phyloP scores from a whole-genome alignment of 1,140 invertebrate genomes.

The Dinothrombium tinctorium region DNA sequence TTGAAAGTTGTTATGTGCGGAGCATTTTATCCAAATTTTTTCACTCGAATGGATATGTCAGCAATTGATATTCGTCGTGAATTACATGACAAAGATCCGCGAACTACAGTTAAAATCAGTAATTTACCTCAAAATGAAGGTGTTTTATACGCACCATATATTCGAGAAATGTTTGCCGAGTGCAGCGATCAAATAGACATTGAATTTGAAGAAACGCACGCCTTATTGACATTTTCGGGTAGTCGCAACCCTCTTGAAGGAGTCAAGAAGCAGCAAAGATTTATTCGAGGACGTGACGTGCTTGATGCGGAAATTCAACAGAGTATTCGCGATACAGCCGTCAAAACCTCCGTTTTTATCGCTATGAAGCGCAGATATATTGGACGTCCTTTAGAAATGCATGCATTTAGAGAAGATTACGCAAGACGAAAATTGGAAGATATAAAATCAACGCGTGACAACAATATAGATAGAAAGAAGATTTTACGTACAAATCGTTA shows the following conservation, averaged over 20 bases:
- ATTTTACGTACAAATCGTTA: background rate
- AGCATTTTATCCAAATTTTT: conserved; percentile 74
- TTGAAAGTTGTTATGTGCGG: conserved; percentile 41
- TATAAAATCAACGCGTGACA: background rate
- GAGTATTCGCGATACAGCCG: background rate
- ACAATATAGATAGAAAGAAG: background rate
- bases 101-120: conserved; percentile 36
- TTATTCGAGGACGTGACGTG: background rate
- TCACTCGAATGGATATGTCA: conserved; percentile 28
- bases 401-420: background rate
- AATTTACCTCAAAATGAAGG: conserved; percentile 41
- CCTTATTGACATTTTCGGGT: conserved; percentile 10
- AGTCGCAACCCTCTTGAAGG: background rate
- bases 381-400: background rate
- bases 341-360: conserved; percentile 10
- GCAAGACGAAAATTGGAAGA: background rate
- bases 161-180: conserved; percentile 20
- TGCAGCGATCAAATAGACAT: conserved; percentile 18
- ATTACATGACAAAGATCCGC: conserved; percentile 43
- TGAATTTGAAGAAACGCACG: conserved; percentile 23
- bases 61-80: conserved; percentile 34
- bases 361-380: conserved; percentile 2
- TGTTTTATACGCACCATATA: conserved; percentile 32
- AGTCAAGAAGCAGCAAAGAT: background rate
- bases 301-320: background rate